Evolutionary conservation across 2,888 invertebrate genomes (phyloP).

Genomic region (Anodontia alba): DNA sequence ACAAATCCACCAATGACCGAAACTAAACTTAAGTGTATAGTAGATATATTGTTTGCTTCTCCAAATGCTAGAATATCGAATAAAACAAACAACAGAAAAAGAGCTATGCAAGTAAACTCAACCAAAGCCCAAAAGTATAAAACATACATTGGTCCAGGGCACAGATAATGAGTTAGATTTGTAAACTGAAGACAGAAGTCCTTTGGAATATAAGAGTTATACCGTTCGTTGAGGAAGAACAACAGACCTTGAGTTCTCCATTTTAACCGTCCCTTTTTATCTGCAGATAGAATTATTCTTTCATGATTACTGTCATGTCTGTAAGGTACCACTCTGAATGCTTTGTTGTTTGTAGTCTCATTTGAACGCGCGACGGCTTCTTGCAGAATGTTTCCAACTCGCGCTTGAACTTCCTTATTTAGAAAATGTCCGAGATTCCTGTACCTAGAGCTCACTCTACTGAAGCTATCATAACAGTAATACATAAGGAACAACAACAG

Average conservation of each 20-base stretch:
- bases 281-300: background rate
- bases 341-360: constrained; percentile 28
- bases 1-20: background rate
- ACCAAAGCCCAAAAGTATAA: constrained; percentile 34
- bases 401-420: background rate
- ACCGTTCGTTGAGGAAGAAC: constrained; percentile 36
- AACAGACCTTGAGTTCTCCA: constrained; percentile 24
- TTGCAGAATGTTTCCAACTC: background rate
- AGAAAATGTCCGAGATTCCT: background rate
- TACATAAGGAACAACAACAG: constrained; percentile 29
- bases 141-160: constrained; percentile 33
- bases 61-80: constrained; percentile 48
- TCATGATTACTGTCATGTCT: background rate
- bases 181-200: constrained; percentile 36
- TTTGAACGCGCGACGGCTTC: background rate
- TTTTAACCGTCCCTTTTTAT: constrained; percentile 21
- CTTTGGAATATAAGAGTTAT: constrained; percentile 34
- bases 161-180: constrained; percentile 19
- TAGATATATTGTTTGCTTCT: constrained; percentile 37
- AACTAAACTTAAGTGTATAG: background rate
- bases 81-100: constrained; percentile 47
- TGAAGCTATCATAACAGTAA: constrained; percentile 42
- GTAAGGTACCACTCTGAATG: background rate
- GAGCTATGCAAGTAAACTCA: constrained; percentile 29
- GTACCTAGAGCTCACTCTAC: constrained; percentile 28